Percentiles rank a stretch among this genome's conserved stretches.
Evolutionary conservation across 2,888 invertebrate genomes (phyloP).

Genomic region (Leptothorax acervorum): DNA sequence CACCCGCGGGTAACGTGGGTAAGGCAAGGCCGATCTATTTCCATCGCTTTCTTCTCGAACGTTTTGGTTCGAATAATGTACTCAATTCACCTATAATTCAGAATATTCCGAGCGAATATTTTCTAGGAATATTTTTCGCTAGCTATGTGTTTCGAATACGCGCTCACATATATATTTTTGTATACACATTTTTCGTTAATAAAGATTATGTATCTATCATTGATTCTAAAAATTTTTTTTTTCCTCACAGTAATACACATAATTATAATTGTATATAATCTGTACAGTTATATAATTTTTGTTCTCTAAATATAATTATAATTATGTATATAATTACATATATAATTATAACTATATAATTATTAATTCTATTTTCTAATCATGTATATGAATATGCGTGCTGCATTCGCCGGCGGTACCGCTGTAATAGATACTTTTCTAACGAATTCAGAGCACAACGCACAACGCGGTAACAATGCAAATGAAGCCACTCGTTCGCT

Average conservation of each 20-base stretch:
- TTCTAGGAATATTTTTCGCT: neutral
- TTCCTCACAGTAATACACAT: neutral
- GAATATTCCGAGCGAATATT: neutral
- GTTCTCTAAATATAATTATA: neutral
- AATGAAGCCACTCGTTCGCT: neutral
- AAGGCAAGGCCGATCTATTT: slow-evolving; percentile 11
- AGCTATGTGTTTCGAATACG: neutral
- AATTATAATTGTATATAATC: neutral
- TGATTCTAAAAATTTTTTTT: neutral
- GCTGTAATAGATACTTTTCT: neutral
- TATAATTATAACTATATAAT: neutral
- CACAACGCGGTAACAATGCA: neutral
- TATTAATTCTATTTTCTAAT: neutral
- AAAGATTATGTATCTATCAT: neutral
- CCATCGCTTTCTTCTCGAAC: neutral
- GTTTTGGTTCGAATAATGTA: neutral
- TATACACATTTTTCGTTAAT: neutral
- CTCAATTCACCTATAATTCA: neutral
- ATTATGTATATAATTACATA: neutral
- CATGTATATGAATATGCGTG: neutral
- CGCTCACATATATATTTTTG: neutral
- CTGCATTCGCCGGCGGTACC: neutral
- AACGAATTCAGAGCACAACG: neutral
- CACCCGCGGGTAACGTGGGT: neutral
- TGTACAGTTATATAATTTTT: neutral